Evolutionary conservation across 2,113 vertebrate species (phyloP).

Genomic region (Glaucidium brasilianum): DNA sequence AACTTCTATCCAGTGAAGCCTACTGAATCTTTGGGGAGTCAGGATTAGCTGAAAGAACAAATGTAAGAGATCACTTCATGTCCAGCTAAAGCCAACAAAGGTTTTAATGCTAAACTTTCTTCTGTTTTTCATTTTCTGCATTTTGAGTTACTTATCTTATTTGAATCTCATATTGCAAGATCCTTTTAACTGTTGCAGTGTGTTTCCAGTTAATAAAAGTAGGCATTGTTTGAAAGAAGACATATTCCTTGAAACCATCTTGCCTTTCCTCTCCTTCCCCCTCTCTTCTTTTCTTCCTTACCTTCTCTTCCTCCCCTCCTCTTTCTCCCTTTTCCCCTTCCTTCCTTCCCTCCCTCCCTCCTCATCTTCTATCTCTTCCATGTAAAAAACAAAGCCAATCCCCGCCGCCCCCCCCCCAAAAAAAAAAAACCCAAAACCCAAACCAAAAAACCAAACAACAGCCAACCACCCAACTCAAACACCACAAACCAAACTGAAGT

Average conservation of each 20-base stretch:
- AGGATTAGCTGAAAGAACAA: slow-evolving; percentile 45
- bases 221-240: not conserved
- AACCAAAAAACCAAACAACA: not conserved
- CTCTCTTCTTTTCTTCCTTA: not conserved
- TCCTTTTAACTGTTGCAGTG: not conserved
- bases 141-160: slow-evolving; percentile 26
- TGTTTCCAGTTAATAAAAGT: slow-evolving; percentile 9
- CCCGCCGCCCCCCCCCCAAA: too few relatives aligned
- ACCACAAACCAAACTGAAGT: not conserved
- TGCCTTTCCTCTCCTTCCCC: not conserved
- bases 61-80: slow-evolving; percentile 6
- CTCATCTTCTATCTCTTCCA: not conserved
- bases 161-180: not conserved
- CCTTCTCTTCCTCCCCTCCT: not conserved
- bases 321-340: not conserved
- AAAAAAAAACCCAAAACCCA: not conserved
- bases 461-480: not conserved
- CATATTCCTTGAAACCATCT: not conserved
- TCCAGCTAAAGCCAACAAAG: slow-evolving; percentile 2
- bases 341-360: not conserved
- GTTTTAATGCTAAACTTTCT: slow-evolving; percentile 26
- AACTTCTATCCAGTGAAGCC: not conserved
- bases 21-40: slow-evolving; percentile 9
- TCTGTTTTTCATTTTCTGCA: slow-evolving; percentile 52
- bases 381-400: not conserved